Evolutionary conservation across 2,113 vertebrate species (phyloP).

Genomic region (Notechis scutatus): DNA sequence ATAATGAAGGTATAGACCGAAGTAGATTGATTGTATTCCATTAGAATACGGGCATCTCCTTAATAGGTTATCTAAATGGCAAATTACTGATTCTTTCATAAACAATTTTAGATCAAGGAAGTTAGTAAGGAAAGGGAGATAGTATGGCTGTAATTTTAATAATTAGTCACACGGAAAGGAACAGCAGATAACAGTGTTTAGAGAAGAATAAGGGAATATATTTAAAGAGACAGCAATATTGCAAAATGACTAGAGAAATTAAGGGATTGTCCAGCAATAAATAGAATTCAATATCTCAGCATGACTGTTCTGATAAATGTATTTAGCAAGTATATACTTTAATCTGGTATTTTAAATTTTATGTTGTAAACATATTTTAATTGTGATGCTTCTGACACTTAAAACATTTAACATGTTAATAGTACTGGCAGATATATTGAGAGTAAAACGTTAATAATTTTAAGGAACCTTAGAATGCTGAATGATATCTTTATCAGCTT

Average conservation of each 20-base stretch:
- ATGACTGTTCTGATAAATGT: neutral
- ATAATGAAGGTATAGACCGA: constrained; percentile 80
- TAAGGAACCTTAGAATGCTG: neutral
- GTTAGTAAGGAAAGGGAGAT: neutral
- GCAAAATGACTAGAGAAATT: neutral
- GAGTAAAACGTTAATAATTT: neutral
- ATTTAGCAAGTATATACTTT: neutral
- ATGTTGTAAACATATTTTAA: neutral
- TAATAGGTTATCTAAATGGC: neutral
- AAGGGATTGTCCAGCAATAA: neutral
- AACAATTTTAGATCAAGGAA: neutral
- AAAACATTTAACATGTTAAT: neutral
- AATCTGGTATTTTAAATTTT: neutral
- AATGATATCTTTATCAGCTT: neutral
- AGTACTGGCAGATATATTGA: neutral
- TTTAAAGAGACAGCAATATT: neutral
- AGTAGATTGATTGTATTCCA: too few species aligned
- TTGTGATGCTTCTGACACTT: neutral
- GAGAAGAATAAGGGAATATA: neutral
- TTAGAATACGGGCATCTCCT: neutral
- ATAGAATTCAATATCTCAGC: neutral
- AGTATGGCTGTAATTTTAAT: neutral
- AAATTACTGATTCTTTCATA: neutral
- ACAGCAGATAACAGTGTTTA: neutral
- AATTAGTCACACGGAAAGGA: neutral